These are phyloP conservation scores for Rhipidura dahli DNA, from an alignment of 2,113 vertebrate genomes.

Conservation along the genomic window DNA sequence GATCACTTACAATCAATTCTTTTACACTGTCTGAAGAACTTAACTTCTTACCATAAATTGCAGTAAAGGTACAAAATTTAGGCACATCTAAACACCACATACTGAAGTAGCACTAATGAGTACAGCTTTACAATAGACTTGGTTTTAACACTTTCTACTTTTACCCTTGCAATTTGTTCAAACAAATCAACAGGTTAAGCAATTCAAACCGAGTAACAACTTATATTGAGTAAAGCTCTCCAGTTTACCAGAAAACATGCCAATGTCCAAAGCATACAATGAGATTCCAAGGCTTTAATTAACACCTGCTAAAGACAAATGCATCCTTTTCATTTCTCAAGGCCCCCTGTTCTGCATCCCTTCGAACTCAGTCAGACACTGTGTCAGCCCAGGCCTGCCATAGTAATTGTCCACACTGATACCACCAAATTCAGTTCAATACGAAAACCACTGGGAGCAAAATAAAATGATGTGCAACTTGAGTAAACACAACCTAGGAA, in stretches of 20 bases:
- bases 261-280: not conserved
- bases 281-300: not conserved
- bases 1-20: not conserved
- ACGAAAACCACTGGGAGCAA: not conserved
- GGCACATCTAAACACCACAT: not conserved
- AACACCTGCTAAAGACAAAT: not conserved
- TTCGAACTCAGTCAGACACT: not conserved
- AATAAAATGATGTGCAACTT: not conserved
- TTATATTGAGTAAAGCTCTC: not conserved
- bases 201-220: not conserved
- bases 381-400: not conserved
- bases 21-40: not conserved
- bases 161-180: not conserved
- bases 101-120: not conserved
- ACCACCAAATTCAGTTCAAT: not conserved
- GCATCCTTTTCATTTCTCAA: not conserved
- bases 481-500: not conserved
- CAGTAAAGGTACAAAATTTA: not conserved
- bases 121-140: not conserved
- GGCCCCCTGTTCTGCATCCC: not conserved
- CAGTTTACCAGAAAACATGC: not conserved
- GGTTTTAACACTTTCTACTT: not conserved
- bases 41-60: not conserved
- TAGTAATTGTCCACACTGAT: not conserved
- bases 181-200: constrained; percentile 12